Base-by-base conservation (phyloP, 2,888 invertebrate genomes). In the Oligia fasciuncula region DNA sequence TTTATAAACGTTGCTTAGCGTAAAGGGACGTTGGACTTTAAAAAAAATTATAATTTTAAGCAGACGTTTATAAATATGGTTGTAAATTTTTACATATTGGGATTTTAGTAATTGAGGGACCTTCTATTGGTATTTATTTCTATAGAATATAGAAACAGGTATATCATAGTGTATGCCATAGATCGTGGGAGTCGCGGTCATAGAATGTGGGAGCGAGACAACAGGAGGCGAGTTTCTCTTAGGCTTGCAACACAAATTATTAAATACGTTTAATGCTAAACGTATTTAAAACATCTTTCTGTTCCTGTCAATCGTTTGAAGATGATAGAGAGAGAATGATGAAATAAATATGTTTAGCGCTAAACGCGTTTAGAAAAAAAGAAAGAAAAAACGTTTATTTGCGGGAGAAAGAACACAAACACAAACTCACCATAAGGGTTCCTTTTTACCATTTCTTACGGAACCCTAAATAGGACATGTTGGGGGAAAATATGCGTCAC, bases 51-150 rank as follows among this genome's bases (percentile, higher is more conserved):
- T 57, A 57, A 57, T 9, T 23, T 29, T 29, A 11, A 57, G 57
- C 57, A 57, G 1, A 57, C 23, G 57, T 57, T 57, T 57, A 23
- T 57, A 57, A 57, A 57, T n/a, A n/a, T 11, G 57, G n/a, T n/a
- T 60, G 4, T 60, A n/a, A 60, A 60, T 60, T n/a, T 60, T n/a
- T n/a, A 13, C n/a, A 60, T n/a, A 51, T 19, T 60, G 57, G 77
- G 77, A 17, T 83, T 83, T 68, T 68, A 77, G 62, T 68, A 29
- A 77, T 68, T 77, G 62, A 57, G 68, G 6, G 0, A 43, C n/a
- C 1, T n/a, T 49, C 0, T 17, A 3, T 46, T n/a, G 8, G 0
- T 60, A 43, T 60, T 60, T 60, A 19, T 14, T 19, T n/a, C 23
- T 43, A 14, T 29, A 1, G 23, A 17, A 35, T 17, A 9, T 43